phyloP scores from a whole-genome alignment of 1,140 invertebrate species.

The Drosophila pallidifrons region DNA sequence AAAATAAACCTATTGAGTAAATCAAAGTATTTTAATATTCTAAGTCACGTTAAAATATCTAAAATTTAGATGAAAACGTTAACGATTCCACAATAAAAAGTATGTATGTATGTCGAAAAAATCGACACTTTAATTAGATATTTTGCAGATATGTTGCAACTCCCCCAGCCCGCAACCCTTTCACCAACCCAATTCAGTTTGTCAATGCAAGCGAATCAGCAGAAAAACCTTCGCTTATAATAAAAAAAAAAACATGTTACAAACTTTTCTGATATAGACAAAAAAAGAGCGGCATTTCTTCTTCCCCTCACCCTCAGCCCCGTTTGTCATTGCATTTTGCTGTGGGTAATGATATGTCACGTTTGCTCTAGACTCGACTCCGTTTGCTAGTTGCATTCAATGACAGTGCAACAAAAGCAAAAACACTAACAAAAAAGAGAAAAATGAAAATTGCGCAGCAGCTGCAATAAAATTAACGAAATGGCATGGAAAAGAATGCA shows the following conservation, averaged over 20 bases:
- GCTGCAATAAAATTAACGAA: constrained; percentile 74
- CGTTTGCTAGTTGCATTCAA: constrained; percentile 57
- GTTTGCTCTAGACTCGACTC: constrained; percentile 68
- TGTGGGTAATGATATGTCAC: constrained; percentile 65
- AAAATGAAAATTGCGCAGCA: constrained; percentile 60
- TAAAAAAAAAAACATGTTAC: constrained; percentile 33
- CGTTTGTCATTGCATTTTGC: background rate
- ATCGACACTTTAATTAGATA: background rate
- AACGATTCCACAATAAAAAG: too few species aligned
- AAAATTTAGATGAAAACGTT: too few species aligned
- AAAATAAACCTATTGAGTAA: too few species aligned
- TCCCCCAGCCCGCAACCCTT: background rate
- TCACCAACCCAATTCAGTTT: constrained; percentile 6
- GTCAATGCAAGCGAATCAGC: constrained; percentile 31
- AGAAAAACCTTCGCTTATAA: constrained; percentile 52
- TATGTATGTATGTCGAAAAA: too few species aligned
- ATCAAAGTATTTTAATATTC: too few species aligned
- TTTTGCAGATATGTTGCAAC: background rate
- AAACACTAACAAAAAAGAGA: background rate
- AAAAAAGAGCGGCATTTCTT: constrained; percentile 19
- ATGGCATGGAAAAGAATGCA: constrained; percentile 63
- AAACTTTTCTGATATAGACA: constrained; percentile 63
- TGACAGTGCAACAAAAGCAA: constrained; percentile 57
- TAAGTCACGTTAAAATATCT: too few species aligned
- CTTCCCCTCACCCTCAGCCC: background rate